phyloP scores from a whole-genome alignment of 1,140 invertebrate species.

The Eumeta japonica region DNA sequence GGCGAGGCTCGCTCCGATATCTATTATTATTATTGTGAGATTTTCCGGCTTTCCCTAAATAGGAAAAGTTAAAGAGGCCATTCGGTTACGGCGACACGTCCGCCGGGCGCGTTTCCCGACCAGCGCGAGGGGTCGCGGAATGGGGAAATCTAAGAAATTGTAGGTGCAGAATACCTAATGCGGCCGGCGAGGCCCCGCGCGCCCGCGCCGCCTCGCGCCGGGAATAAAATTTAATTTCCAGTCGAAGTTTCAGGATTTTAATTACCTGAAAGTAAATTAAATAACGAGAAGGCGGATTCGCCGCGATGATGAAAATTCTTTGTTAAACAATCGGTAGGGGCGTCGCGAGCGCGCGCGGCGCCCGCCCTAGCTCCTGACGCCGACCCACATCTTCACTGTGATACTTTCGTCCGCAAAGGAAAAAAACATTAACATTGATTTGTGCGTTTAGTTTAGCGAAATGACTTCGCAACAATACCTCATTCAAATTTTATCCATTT shows the following conservation, averaged over 20 bases:
- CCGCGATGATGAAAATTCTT: slow-evolving; percentile 5
- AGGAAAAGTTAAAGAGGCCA: slow-evolving; percentile 47
- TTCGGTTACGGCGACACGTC: slow-evolving; percentile 35
- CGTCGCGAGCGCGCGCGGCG: too few relatives aligned
- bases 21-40: slow-evolving; percentile 41
- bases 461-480: too few relatives aligned
- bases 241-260: slow-evolving; percentile 45
- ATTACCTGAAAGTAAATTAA: slow-evolving; percentile 47
- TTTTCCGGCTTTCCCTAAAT: slow-evolving; percentile 39
- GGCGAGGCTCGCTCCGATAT: slow-evolving; percentile 23
- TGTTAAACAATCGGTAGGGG: slow-evolving; percentile 1
- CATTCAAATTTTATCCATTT: too few relatives aligned
- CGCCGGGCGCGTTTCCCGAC: slow-evolving; percentile 4
- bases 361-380: too few relatives aligned
- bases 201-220: not conserved
- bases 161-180: slow-evolving; percentile 4
- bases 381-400: too few relatives aligned
- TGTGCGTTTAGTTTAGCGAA: slow-evolving; percentile 23
- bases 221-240: slow-evolving; percentile 43
- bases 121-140: slow-evolving; percentile 1
- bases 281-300: slow-evolving; percentile 30
- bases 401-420: too few relatives aligned
- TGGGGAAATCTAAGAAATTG: not conserved
- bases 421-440: too few relatives aligned
- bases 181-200: too few relatives aligned